These are phyloP conservation scores for Siniperca obscura DNA, from an alignment of 2,797 vertebrate species.

Conservation along the genomic window DNA sequence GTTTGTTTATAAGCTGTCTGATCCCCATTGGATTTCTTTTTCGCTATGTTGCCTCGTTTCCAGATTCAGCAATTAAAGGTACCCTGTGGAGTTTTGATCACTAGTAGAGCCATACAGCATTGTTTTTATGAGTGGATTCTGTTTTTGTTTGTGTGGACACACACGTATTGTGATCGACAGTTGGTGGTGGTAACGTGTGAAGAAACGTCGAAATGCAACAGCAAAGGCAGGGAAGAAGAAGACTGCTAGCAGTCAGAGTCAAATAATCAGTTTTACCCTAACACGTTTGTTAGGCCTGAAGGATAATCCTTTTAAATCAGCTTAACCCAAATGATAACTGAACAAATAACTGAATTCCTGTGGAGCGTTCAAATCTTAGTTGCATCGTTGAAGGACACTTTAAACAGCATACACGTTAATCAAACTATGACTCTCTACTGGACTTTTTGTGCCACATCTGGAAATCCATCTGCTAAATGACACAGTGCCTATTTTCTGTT, in stretches of 20 bases:
- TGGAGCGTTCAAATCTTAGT: not conserved
- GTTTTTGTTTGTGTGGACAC: not conserved
- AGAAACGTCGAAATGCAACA: not conserved
- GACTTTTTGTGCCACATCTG: not conserved
- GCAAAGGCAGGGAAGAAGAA: not conserved
- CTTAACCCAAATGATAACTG: not conserved
- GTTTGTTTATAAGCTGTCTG: not conserved
- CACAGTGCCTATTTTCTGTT: not conserved
- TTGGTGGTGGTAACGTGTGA: not conserved
- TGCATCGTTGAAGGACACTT: not conserved
- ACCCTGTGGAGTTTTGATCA: too few relatives aligned
- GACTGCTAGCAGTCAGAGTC: not conserved
- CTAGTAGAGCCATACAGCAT: too few relatives aligned
- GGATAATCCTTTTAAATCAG: not conserved
- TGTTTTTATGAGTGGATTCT: not conserved
- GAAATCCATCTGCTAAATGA: not conserved
- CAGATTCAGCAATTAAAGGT: too few relatives aligned
- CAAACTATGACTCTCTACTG: not conserved
- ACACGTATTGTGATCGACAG: not conserved
- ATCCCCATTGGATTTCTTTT: not conserved
- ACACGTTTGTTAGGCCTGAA: not conserved
- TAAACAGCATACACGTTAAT: not conserved
- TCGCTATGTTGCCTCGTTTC: too few relatives aligned
- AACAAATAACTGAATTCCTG: not conserved
- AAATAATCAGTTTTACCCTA: not conserved